Evolutionary conservation across 1,140 invertebrate species (phyloP).

Genomic region (Delia radicum): DNA sequence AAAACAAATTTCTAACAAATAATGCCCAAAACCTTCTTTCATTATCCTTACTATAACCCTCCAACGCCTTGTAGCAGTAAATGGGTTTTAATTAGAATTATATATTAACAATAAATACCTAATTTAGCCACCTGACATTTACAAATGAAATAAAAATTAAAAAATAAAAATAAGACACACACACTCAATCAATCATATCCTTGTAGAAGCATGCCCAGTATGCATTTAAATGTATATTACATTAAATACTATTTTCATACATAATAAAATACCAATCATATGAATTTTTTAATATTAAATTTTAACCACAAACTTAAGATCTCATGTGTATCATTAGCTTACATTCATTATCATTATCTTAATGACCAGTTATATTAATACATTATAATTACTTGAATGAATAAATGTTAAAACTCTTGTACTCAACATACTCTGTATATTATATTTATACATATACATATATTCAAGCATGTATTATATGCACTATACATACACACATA

Average conservation of each 20-base stretch:
- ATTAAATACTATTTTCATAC: too few relatives aligned
- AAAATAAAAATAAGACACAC: background rate
- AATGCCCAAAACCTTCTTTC: background rate
- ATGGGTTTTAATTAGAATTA: background rate
- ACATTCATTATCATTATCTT: conserved; percentile 26
- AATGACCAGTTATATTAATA: conserved; percentile 24
- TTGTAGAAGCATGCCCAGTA: background rate
- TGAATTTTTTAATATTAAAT: background rate
- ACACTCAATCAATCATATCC: background rate
- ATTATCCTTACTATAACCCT: background rate
- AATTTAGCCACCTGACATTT: background rate
- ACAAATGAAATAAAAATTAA: background rate
- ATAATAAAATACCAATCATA: conserved; percentile 4
- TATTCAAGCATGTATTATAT: too few relatives aligned
- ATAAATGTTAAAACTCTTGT: background rate
- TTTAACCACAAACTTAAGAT: background rate
- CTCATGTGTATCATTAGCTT: conserved; percentile 25
- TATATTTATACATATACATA: background rate
- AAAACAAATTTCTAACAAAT: too few relatives aligned
- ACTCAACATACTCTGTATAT: background rate
- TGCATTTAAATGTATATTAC: background rate
- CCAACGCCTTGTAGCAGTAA: background rate
- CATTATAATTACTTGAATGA: conserved; percentile 23
- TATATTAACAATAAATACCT: background rate
- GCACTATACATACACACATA: too few relatives aligned